Conservation (phyloP, 2,888 invertebrate genomes). For the Folsomia manolachei region DNA sequence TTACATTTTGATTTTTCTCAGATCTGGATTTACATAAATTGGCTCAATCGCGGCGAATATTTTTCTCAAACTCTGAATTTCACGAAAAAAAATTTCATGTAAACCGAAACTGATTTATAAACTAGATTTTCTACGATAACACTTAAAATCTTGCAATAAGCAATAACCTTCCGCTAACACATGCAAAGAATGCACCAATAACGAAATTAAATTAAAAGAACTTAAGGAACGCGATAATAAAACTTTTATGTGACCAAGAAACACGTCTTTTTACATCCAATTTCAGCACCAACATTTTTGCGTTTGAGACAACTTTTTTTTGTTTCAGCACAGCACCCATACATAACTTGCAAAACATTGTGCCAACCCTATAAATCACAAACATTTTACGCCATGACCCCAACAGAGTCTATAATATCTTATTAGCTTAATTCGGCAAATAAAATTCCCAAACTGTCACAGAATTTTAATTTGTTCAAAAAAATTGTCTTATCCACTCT, state of each 20-base stretch:
- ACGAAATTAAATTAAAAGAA: not conserved
- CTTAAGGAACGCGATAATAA: not conserved
- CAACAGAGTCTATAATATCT: no score
- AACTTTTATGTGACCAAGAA: not conserved
- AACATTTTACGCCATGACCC: no score
- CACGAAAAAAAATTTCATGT: no score
- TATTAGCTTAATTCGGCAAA: not conserved
- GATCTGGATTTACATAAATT: not conserved
- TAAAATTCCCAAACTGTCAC: not conserved
- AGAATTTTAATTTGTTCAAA: not conserved
- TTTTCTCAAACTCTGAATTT: not conserved
- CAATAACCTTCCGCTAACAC: no score
- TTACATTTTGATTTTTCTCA: not conserved
- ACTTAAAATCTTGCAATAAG: no score
- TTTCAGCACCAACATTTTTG: not conserved
- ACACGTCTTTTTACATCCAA: not conserved
- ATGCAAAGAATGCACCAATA: not conserved
- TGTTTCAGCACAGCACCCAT: not conserved
- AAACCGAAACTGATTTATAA: no score
- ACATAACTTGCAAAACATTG: not conserved
- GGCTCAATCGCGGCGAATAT: not conserved
- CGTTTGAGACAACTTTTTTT: not conserved
- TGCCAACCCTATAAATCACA: not conserved
- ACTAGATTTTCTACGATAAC: no score
- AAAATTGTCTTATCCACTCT: not conserved